These are phyloP conservation scores for Balaeniceps rex DNA, from an alignment of 2,113 vertebrate genomes.

Conservation along the genomic window DNA sequence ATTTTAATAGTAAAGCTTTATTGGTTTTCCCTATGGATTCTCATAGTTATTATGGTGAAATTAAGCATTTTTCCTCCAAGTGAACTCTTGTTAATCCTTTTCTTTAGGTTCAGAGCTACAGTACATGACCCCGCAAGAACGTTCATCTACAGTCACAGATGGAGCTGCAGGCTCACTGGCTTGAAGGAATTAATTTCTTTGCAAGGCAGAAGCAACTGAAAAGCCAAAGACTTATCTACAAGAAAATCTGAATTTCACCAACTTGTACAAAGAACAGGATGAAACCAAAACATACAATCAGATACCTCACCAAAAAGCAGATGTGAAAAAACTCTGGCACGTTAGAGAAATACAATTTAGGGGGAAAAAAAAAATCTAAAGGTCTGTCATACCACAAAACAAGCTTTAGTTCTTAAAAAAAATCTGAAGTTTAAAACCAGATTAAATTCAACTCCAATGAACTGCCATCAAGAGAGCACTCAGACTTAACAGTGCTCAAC, in stretches of 20 bases:
- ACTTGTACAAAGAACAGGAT: neutral
- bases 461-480: neutral
- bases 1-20: conserved; percentile 41
- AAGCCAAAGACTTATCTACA: conserved; percentile 7
- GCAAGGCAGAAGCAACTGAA: neutral
- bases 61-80: conserved; percentile 8
- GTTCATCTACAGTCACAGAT: conserved; percentile 40
- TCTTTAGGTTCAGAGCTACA: conserved; percentile 36
- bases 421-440: neutral
- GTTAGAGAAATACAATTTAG: neutral
- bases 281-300: neutral
- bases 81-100: conserved; percentile 26
- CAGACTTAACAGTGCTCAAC: neutral
- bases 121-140: conserved; percentile 9
- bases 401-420: neutral
- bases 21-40: conserved; percentile 12
- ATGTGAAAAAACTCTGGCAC: neutral
- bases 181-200: conserved; percentile 39
- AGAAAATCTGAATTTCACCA: neutral
- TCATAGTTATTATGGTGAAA: conserved; percentile 25
- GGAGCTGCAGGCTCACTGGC: neutral
- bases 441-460: neutral
- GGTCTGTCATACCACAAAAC: neutral
- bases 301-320: neutral
- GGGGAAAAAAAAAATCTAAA: neutral